Percentiles rank a stretch among this genome's conserved stretches.
These are phyloP conservation scores for Trachelus iudaicus DNA, from an alignment of 2,888 invertebrate genomes.

Conservation along the genomic window DNA sequence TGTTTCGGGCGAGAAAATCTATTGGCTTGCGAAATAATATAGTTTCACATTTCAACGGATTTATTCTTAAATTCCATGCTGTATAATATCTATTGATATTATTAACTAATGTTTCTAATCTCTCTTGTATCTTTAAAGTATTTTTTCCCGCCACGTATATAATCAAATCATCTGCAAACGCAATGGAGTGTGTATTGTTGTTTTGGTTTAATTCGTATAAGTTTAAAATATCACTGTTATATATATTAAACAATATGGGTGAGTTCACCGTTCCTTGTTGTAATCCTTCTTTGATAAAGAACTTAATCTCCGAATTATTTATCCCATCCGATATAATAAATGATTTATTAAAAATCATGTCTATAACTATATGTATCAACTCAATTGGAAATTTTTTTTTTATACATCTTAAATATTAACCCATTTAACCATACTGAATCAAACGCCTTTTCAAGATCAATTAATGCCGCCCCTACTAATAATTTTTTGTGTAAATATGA, in stretches of 20 bases:
- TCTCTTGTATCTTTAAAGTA: too few species aligned
- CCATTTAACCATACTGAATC: conserved; percentile 3
- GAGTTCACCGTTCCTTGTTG: conserved; percentile 17
- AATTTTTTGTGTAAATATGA: conserved; percentile 2
- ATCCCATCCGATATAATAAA: neutral
- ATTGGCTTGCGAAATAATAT: too few species aligned
- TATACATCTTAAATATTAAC: neutral
- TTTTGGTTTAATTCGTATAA: too few species aligned
- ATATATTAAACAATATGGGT: conserved; percentile 6
- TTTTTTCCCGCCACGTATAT: too few species aligned
- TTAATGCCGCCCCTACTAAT: conserved; percentile 13
- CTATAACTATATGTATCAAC: conserved; percentile 1
- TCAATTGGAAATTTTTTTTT: conserved; percentile 1
- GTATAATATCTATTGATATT: too few species aligned
- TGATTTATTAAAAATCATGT: neutral
- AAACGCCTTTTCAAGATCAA: conserved; percentile 8
- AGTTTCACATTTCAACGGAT: too few species aligned
- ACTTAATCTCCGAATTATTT: neutral
- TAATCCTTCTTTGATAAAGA: conserved; percentile 6
- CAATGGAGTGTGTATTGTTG: too few species aligned
- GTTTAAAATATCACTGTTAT: too few species aligned
- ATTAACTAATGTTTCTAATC: too few species aligned
- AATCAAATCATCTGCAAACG: too few species aligned
- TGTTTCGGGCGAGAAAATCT: too few species aligned
- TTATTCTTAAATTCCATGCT: too few species aligned